Conservation (phyloP, 2,888 invertebrate genomes). For the Dexiosoma caninum region DNA sequence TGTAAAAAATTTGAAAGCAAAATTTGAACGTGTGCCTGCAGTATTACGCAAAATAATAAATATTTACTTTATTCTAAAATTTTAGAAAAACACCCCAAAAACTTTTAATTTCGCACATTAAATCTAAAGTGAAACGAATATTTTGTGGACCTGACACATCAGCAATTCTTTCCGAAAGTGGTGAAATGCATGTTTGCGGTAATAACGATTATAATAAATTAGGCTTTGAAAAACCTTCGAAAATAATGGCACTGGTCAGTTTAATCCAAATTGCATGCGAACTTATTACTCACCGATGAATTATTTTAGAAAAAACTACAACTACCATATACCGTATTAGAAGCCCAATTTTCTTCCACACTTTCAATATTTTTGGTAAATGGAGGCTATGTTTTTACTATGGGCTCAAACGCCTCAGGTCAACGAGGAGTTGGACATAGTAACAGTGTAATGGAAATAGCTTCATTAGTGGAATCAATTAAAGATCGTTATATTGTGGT, state of each 20-base stretch:
- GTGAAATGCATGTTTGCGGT: slow-evolving; percentile 82
- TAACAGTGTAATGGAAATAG: slow-evolving; percentile 67
- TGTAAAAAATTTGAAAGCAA: too few relatives aligned
- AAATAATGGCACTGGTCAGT: slow-evolving; percentile 72
- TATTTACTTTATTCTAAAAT: too few relatives aligned
- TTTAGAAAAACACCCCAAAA: slow-evolving; percentile 73
- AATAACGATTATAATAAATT: slow-evolving; percentile 82
- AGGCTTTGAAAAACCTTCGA: slow-evolving; percentile 78
- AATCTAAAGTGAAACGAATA: slow-evolving; percentile 79
- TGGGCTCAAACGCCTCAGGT: slow-evolving; percentile 83
- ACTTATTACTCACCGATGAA: background rate
- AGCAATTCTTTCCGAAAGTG: slow-evolving; percentile 81
- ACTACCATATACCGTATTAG: slow-evolving; percentile 80
- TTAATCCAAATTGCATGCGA: background rate
- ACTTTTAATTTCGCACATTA: slow-evolving; percentile 75
- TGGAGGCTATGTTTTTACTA: slow-evolving; percentile 82
- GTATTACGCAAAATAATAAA: too few relatives aligned
- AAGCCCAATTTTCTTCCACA: slow-evolving; percentile 81
- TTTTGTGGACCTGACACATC: slow-evolving; percentile 82
- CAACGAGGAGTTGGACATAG: slow-evolving; percentile 80
- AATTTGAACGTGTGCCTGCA: too few relatives aligned
- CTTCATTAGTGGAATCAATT: slow-evolving; percentile 73
- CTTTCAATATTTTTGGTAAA: slow-evolving; percentile 83
- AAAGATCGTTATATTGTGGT: slow-evolving; percentile 74
- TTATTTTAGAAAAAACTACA: slow-evolving; percentile 77